Conservation (phyloP, 2,888 invertebrate genomes). For the Venustoraphidia nigricollis region DNA sequence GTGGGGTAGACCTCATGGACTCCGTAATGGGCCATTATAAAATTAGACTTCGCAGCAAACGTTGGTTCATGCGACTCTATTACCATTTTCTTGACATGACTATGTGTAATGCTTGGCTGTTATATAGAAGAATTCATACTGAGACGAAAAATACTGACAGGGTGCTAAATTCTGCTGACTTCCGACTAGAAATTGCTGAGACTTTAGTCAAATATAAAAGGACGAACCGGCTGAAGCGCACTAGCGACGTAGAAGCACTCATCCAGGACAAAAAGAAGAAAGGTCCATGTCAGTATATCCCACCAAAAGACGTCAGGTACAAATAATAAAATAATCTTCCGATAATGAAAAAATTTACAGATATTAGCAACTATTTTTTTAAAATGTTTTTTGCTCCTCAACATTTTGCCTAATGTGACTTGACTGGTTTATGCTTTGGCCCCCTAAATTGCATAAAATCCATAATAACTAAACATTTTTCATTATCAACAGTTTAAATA, state of each 20-base stretch:
- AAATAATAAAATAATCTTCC: too few species aligned
- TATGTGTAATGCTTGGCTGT: constrained; percentile 12
- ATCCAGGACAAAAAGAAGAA: constrained; percentile 2
- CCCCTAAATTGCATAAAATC: too few species aligned
- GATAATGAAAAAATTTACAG: too few species aligned
- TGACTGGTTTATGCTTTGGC: too few species aligned
- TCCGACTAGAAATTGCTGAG: neutral
- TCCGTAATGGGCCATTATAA: constrained; percentile 13
- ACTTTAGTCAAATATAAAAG: neutral
- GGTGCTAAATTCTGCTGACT: neutral
- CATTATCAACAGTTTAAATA: too few species aligned
- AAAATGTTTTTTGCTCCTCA: too few species aligned
- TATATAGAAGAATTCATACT: constrained; percentile 10
- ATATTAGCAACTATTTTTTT: too few species aligned
- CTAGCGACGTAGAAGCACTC: neutral
- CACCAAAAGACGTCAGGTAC: constrained; percentile 6
- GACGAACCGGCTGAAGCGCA: neutral
- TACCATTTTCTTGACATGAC: constrained; percentile 12
- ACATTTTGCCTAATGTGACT: too few species aligned
- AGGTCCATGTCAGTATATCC: neutral
- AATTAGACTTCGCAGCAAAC: constrained; percentile 12
- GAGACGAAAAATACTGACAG: neutral
- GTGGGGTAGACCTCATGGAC: constrained; percentile 17
- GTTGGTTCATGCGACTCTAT: constrained; percentile 13
- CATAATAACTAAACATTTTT: too few species aligned